Base-by-base conservation (phyloP, 2,113 vertebrate species). In the Xenus cinereus region DNA sequence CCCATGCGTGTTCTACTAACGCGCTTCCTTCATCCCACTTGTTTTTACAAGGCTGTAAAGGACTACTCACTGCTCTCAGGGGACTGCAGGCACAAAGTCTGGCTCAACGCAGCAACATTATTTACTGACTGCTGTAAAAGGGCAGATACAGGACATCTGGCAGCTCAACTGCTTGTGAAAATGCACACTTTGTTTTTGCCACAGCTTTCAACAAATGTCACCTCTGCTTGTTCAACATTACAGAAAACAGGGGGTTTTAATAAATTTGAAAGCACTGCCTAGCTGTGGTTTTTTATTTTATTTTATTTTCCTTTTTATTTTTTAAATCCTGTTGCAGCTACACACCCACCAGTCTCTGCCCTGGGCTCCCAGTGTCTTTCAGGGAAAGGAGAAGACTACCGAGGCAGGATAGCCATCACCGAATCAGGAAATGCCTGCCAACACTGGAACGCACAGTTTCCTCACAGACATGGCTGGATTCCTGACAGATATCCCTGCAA, bases 401-500 rank as follows among this genome's bases (percentile, higher is more conserved):
- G 98, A 63, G 99, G 99, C 37, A 98, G 93, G 0, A 73, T 98
- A 24, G 83, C 98, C 0, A 90, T 98, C 57, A 99, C 99, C 0
- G 76, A 90, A 39, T 98, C 98, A 0, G 99, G 99, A 43, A 98
- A 98, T 74, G 89, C 87, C 3, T 99, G 99, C 75, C 99, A 99
- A 84, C 93, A 35, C 15, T 99, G 99, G 99, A 97, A 96, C 21
- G 64, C 77, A 5, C 99, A 99, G 96, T 87, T 37, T 32, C 99
- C 99, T 19, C 99, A 99, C 14, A 98, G 74, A 39, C 99, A 99
- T 90, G 98, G 97, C 66, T 98, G 98, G 96, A 98, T 98, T 7
- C 98, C 99, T 7, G 98, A 98, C 6, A 99, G 98, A 97, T 99
- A 99, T 32, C 99, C 99, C 45, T 99, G 99, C 99, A 99, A 98